Evolutionary conservation across 37 sponge, comb jelly and placozoan species (phyloP).

Genomic region (Spongilla lacustris): DNA sequence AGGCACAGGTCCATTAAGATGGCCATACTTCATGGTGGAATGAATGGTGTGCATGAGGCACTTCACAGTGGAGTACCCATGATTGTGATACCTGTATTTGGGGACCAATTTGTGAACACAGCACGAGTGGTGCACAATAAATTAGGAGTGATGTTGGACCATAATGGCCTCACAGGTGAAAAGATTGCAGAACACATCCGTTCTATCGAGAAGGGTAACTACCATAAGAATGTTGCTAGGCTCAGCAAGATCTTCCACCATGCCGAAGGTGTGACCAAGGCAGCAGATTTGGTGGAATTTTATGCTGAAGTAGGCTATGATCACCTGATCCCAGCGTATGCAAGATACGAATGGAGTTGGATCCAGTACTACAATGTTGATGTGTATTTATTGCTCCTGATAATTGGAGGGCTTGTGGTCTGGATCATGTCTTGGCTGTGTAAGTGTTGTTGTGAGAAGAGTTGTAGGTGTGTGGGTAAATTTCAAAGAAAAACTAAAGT

Average conservation of each 20-base stretch:
- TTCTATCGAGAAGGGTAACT: constrained; percentile 5
- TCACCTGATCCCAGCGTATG: constrained; percentile 65
- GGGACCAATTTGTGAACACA: constrained; percentile 39
- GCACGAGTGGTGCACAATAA: constrained; percentile 21
- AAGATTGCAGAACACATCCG: constrained; percentile 7
- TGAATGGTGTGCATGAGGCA: constrained; percentile 67
- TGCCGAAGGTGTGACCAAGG: constrained; percentile 49
- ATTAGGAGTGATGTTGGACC: constrained; percentile 3
- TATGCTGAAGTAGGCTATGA: constrained; percentile 53
- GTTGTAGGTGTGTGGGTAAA: not conserved
- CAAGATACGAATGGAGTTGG: constrained; percentile 66
- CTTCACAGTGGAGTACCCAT: constrained; percentile 60
- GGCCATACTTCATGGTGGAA: constrained; percentile 74
- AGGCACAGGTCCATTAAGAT: constrained; percentile 19
- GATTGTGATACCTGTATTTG: constrained; percentile 22
- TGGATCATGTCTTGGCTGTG: not conserved
- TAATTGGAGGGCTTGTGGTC: not conserved
- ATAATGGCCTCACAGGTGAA: not conserved
- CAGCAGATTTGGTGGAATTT: constrained; percentile 60
- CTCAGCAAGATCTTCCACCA: constrained; percentile 21
- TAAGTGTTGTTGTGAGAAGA: not conserved
- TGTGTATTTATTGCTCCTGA: constrained; percentile 22
- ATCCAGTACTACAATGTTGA: constrained; percentile 60
- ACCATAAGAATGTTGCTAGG: not conserved
- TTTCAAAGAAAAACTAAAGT: not conserved